Base-by-base conservation (phyloP, 1,140 invertebrate species). In the Cotesia vestalis region DNA sequence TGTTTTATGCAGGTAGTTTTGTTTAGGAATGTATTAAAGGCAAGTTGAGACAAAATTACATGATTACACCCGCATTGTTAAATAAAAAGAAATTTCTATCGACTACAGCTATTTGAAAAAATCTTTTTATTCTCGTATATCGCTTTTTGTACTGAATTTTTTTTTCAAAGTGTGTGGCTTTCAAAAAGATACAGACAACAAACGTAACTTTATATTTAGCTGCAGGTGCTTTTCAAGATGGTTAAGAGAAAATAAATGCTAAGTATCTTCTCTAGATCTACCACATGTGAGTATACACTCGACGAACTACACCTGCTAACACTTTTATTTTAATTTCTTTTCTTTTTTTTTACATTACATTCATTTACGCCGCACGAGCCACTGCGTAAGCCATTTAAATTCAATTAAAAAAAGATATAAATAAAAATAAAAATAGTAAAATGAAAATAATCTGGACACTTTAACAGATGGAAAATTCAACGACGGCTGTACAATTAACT, bases 61-160 rank as follows among this genome's bases (percentile, higher is more conserved):
- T 14, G 60, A 70, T 70, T 70, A 63, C 59, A 59, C 69, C 69
- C 69, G 60, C 60, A 70, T 70, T 62, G 69, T 70, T 62, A 35
- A 5, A 61, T 11, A 69, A 38, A 46, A 53, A 40, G 0, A 70
- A 51, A 27, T 27, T 27, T 27, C 27, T 51, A 34, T 8, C 2
- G 1, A 9, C 5, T 46, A 46, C 11, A 46, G 40, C 40, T 46
- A 46, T 46, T 6, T 46, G 11, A 55, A 55, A 55, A 55, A 55
- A 55, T 55, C 5, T 55, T 55, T 14, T 55, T 55, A 55, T 46
- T 46, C 40, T 46, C 40, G 6, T 46, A 6, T 46, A 6, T 46
- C 6, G 38, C 9, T 9, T 46, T 46, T 46, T 46, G 40, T 46
- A 46, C 2, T 46, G 6, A 8, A 9, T 2, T 46, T 46, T 46